Base-by-base conservation (phyloP, 2,888 invertebrate species). In the Xylocampa areola region DNA sequence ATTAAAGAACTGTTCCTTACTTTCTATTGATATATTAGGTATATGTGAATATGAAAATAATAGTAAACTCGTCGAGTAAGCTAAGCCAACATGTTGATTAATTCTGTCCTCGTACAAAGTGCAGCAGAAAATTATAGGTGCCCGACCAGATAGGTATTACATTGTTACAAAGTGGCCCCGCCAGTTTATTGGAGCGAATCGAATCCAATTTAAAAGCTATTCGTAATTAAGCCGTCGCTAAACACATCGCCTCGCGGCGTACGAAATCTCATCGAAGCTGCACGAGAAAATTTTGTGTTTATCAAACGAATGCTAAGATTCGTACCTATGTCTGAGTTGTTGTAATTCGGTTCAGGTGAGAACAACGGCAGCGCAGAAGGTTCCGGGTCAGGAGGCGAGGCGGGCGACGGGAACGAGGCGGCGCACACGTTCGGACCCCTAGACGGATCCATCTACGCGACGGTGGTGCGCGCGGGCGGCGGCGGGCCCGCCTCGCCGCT, bases 361-460 rank as follows among this genome's bases (percentile, higher is more conserved):
- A 95, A 94, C 90, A 92, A 90, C 90, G 91, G 91, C 66, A 91
- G 92, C 83, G 84, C 94, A 72, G 85, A 88, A 86, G 88, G 95
- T 71, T 91, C 91, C 14, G 92, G 91, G 2, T 91, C 91, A 14
- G 89, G 91, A 49, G 86, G 94, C 64, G 88, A 94, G 85, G 78
- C 91, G 80, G 84, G 90, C 60, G 86, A 94, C 86, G 85, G 94
- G 47, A 87, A 80, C 35, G 92, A 92, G 70, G 89, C 90, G 25
- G 94, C 92, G 72, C 97, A 97, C 89, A 97, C 97, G 37, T 96
- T 96, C 87, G 97, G 97, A 32, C 98, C 98, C 36, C 94, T 98
- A 79, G 98, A 98, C 96, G 98, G 98, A 76, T 98, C 97, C 80
- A 96, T 98, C 80, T 98, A 98, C 95, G 98, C 98, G 72, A 96